These are phyloP conservation scores for Plebejus argus DNA, from an alignment of 2,888 invertebrate species.

Conservation along the genomic window DNA sequence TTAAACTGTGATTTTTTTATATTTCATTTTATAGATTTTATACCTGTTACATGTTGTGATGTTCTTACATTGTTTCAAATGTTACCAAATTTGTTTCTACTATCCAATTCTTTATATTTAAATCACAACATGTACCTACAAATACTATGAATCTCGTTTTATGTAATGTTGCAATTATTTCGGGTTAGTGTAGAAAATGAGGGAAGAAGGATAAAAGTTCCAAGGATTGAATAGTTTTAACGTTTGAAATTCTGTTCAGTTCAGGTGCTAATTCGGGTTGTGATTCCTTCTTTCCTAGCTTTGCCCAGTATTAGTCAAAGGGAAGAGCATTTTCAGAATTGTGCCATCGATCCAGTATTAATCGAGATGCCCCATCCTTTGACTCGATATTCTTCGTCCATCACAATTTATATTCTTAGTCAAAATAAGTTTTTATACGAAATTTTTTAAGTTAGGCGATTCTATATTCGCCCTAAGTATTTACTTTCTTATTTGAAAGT, in stretches of 20 bases:
- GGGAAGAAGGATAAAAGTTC: slow-evolving; percentile 71
- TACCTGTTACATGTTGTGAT: slow-evolving; percentile 78
- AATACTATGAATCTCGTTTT: slow-evolving; percentile 56
- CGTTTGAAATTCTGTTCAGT: slow-evolving; percentile 37
- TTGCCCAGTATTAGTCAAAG: slow-evolving; percentile 79
- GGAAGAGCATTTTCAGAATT: slow-evolving; percentile 70
- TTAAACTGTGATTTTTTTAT: slow-evolving; percentile 80
- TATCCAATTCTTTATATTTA: slow-evolving; percentile 53
- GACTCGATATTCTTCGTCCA: slow-evolving; percentile 72
- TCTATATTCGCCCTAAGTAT: slow-evolving; percentile 76
- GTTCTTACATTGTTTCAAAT: slow-evolving; percentile 54
- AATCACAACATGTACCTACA: slow-evolving; percentile 67
- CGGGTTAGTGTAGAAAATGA: slow-evolving; percentile 61
- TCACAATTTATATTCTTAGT: slow-evolving; percentile 75
- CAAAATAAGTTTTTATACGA: slow-evolving; percentile 77
- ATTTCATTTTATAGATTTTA: slow-evolving; percentile 74
- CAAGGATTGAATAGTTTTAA: slow-evolving; percentile 42
- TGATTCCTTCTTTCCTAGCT: slow-evolving; percentile 77
- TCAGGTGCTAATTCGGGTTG: slow-evolving; percentile 75
- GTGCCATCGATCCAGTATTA: slow-evolving; percentile 80
- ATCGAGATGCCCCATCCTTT: slow-evolving; percentile 68
- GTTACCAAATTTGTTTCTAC: slow-evolving; percentile 56
- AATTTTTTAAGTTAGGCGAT: slow-evolving; percentile 75
- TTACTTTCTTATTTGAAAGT: slow-evolving; percentile 77
- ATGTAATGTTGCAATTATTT: slow-evolving; percentile 51